These are phyloP conservation scores for Pristionchus fissidentatus DNA, from an alignment of 2,888 invertebrate genomes.

Conservation along the genomic window DNA sequence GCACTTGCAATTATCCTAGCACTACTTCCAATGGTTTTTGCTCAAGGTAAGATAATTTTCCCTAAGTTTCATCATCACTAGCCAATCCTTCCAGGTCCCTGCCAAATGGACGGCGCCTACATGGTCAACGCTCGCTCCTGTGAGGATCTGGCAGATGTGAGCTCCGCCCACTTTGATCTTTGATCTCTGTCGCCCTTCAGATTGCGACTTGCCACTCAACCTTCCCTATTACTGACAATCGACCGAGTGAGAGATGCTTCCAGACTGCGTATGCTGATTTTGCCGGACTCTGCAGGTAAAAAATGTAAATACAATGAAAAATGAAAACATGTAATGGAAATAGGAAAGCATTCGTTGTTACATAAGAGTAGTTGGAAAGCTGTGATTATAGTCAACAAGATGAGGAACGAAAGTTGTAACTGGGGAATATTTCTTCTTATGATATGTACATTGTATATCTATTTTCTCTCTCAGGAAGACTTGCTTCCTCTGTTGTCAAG, in stretches of 20 bases:
- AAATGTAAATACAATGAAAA: too few relatives aligned
- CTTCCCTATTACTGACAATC: conserved; percentile 31
- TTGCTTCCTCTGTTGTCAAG: conserved; percentile 39
- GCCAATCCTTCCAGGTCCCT: not conserved
- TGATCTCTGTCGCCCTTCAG: not conserved
- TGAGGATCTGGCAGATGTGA: conserved; percentile 35
- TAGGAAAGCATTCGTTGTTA: too few relatives aligned
- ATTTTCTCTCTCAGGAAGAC: not conserved
- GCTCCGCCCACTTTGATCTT: not conserved
- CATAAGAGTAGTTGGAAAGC: too few relatives aligned
- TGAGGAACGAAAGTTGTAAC: too few relatives aligned
- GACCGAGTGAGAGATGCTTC: conserved; percentile 26
- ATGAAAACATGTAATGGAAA: too few relatives aligned
- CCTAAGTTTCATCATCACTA: not conserved
- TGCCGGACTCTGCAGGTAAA: conserved; percentile 17
- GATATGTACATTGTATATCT: not conserved
- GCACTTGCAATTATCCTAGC: not conserved
- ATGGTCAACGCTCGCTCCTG: conserved; percentile 32
- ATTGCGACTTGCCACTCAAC: conserved; percentile 20
- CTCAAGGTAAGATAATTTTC: not conserved
- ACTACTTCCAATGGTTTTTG: not conserved
- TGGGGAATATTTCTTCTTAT: not conserved
- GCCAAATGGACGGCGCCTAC: not conserved
- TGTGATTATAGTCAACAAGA: too few relatives aligned
- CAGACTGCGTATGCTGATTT: conserved; percentile 18